phyloP scores from a whole-genome alignment of 2,797 vertebrate species.

The Onychomys leucogaster region DNA sequence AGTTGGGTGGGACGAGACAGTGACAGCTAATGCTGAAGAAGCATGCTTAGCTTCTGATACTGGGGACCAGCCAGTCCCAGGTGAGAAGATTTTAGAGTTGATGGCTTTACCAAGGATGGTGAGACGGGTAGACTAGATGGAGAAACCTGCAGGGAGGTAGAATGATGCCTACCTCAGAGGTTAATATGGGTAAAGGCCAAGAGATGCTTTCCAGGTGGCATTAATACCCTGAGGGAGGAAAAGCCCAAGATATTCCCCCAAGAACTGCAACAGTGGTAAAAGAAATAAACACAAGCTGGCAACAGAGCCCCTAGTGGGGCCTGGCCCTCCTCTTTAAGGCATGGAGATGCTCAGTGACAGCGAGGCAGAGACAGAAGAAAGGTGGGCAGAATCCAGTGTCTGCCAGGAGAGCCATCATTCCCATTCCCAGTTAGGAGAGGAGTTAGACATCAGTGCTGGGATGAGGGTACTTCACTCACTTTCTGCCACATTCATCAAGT shows the following conservation, averaged over 20 bases:
- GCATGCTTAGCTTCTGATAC: neutral
- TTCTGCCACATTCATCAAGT: neutral
- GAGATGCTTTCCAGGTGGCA: neutral
- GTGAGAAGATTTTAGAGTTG: neutral
- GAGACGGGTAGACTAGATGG: no score
- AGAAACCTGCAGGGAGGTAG: neutral
- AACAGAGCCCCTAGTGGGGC: neutral
- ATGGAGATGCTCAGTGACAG: fast-evolving
- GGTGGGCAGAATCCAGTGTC: neutral
- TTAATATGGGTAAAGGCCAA: neutral
- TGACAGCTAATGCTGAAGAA: neutral
- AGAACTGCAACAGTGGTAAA: neutral
- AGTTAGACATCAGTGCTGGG: neutral
- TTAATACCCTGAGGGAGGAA: neutral
- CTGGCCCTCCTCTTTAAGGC: neutral
- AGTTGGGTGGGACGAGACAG: fast-evolving
- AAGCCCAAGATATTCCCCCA: neutral
- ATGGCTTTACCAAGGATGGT: neutral
- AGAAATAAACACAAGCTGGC: neutral
- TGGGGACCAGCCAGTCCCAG: neutral
- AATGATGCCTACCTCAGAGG: neutral
- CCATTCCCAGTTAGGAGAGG: neutral
- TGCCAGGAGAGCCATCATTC: neutral
- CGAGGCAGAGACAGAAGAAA: neutral
- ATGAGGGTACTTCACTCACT: neutral